Conservation (phyloP, 2,113 vertebrate genomes). For the Prolemur simus region DNA sequence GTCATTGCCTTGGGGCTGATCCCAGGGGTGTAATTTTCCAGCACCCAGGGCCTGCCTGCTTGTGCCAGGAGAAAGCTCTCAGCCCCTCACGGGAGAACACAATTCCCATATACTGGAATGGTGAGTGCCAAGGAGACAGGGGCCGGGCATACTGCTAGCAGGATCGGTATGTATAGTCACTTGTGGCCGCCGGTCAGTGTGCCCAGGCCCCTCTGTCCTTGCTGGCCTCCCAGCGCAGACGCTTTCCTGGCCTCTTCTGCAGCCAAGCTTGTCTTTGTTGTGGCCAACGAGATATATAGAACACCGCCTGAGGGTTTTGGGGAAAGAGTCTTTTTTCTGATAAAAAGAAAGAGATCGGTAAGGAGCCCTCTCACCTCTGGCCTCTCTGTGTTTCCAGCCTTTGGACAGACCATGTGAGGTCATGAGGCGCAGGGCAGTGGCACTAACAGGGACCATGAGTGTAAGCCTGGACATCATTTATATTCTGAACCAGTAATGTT, state of each 20-base stretch:
- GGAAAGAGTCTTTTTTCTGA: neutral
- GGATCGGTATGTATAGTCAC: neutral
- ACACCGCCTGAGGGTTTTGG: neutral
- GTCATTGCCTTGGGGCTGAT: neutral
- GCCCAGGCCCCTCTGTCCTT: neutral
- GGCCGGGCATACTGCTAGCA: neutral
- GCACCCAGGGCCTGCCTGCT: neutral
- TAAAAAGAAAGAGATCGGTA: neutral
- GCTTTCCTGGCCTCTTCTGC: neutral
- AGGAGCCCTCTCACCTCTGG: neutral
- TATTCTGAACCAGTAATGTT: neutral
- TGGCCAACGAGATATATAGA: neutral
- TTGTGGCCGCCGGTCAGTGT: rapidly evolving
- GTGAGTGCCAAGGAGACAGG: rapidly evolving
- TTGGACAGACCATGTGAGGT: neutral
- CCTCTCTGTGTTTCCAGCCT: neutral
- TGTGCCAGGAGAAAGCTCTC: neutral
- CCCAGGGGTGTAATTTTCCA: rapidly evolving
- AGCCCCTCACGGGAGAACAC: rapidly evolving
- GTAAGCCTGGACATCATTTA: neutral
- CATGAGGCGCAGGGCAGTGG: neutral
- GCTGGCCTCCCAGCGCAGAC: neutral
- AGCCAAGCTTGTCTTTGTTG: neutral
- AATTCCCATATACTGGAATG: rapidly evolving
- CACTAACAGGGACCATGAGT: neutral